Conservation (phyloP, 2,888 invertebrate genomes). For the Thymelicus acteon region DNA sequence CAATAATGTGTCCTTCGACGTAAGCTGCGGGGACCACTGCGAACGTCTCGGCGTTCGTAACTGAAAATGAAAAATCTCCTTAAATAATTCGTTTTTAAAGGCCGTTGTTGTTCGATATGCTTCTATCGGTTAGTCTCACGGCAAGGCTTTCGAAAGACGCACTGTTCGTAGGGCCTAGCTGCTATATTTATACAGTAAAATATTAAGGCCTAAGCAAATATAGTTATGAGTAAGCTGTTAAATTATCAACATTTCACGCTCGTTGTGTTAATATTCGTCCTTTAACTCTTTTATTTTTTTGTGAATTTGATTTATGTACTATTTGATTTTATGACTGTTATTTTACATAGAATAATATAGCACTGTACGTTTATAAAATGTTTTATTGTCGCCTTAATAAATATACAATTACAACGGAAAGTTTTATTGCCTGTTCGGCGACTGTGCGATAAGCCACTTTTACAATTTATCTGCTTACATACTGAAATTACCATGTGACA, state of each 20-base stretch:
- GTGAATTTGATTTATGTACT: slow-evolving; percentile 52
- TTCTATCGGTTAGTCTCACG: slow-evolving; percentile 25
- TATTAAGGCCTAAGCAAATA: slow-evolving; percentile 32
- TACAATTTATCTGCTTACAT: too few species aligned
- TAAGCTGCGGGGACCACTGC: slow-evolving; percentile 21
- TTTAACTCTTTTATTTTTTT: slow-evolving; percentile 42
- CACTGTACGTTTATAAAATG: slow-evolving; percentile 53
- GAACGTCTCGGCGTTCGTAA: slow-evolving; percentile 12
- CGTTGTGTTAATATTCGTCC: slow-evolving; percentile 40
- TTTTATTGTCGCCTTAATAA: slow-evolving; percentile 41
- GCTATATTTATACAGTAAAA: slow-evolving; percentile 32
- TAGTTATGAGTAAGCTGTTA: slow-evolving; percentile 25
- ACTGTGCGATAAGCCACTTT: too few species aligned
- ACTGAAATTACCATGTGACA: too few species aligned
- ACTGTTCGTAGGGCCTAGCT: slow-evolving; percentile 27
- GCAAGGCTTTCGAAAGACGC: slow-evolving; percentile 31
- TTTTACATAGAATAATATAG: slow-evolving; percentile 62
- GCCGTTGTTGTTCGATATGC: slow-evolving; percentile 19
- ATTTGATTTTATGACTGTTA: slow-evolving; percentile 67
- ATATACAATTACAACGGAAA: slow-evolving; percentile 24
- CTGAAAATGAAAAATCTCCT: slow-evolving; percentile 16
- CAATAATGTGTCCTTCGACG: slow-evolving; percentile 29
- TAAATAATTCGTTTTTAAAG: slow-evolving; percentile 13
- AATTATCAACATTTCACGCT: slow-evolving; percentile 18
- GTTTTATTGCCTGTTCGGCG: not conserved